Conservation (phyloP, 1,140 invertebrate species). For the Neodiprion fabricii region DNA sequence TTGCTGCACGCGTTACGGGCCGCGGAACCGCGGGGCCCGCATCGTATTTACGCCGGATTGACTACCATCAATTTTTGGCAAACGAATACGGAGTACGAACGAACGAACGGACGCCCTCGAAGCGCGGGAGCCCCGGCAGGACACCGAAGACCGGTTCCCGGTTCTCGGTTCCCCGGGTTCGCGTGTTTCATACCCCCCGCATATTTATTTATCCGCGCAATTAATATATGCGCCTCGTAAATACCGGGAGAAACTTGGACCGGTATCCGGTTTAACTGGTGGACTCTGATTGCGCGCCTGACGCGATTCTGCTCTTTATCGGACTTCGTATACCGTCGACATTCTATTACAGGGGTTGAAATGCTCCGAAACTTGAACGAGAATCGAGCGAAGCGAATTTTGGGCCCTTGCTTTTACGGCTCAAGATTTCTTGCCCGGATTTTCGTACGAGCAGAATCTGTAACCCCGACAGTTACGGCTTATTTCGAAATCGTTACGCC, state of each 20-base stretch:
- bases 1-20: slow-evolving; percentile 11
- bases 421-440: too few relatives aligned
- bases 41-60: slow-evolving; percentile 53
- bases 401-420: not conserved
- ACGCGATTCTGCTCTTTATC: slow-evolving; percentile 32
- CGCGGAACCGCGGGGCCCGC: slow-evolving; percentile 18
- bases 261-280: slow-evolving; percentile 21
- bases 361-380: not conserved
- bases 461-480: too few relatives aligned
- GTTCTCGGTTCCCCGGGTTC: slow-evolving; percentile 30
- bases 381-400: not conserved
- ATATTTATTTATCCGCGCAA: slow-evolving; percentile 58
- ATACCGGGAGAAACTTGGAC: slow-evolving; percentile 41
- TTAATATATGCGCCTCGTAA: slow-evolving; percentile 62
- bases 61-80: slow-evolving; percentile 59
- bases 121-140: slow-evolving; percentile 34
- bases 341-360: too few relatives aligned
- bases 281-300: slow-evolving; percentile 52
- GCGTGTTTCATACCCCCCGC: slow-evolving; percentile 26
- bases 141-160: slow-evolving; percentile 43
- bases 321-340: too few relatives aligned
- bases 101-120: slow-evolving; percentile 37
- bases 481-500: too few relatives aligned
- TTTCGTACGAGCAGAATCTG: too few relatives aligned
- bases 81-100: slow-evolving; percentile 39